Conservation (phyloP, 37 sponge, comb jelly and placozoan genomes). For the Cliona cf. orientalis region DNA sequence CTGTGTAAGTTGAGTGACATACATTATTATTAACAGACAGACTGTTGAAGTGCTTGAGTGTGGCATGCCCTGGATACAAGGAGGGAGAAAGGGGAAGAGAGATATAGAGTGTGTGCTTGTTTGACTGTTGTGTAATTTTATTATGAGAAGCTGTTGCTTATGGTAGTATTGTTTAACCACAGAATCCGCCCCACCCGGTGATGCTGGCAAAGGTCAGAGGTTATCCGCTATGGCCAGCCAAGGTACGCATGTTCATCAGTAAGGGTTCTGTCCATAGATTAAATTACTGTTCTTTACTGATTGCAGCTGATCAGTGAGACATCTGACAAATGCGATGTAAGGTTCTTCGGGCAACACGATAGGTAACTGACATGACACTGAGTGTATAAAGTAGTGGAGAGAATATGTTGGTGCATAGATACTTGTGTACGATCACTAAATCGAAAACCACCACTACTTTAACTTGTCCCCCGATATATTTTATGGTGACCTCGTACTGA, state of each 20-base stretch:
- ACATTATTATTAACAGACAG: background rate
- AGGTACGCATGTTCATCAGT: conserved; percentile 58
- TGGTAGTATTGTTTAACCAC: background rate
- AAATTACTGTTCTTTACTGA: too few relatives aligned
- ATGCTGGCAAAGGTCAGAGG: conserved; percentile 94
- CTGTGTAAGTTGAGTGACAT: conserved; percentile 70
- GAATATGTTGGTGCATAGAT: background rate
- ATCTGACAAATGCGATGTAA: conserved; percentile 88
- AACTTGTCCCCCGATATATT: background rate
- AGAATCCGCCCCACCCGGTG: conserved; percentile 79
- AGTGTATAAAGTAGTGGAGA: too few relatives aligned
- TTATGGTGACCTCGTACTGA: too few relatives aligned
- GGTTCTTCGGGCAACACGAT: conserved; percentile 96
- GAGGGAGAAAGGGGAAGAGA: too few relatives aligned
- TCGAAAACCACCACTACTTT: too few relatives aligned
- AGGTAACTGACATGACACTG: conserved; percentile 50
- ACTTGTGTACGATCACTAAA: background rate
- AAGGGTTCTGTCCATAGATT: too few relatives aligned
- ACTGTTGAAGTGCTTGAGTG: background rate
- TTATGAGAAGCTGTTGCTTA: background rate
- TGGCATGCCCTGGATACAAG: background rate
- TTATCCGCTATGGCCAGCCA: conserved; percentile 96
- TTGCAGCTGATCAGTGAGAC: conserved; percentile 79
- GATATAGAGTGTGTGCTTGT: background rate
- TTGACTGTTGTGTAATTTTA: background rate